These are phyloP conservation scores for Siderastrea siderea DNA, from an alignment of 92 coral and sea anemone species.

Conservation along the genomic window DNA sequence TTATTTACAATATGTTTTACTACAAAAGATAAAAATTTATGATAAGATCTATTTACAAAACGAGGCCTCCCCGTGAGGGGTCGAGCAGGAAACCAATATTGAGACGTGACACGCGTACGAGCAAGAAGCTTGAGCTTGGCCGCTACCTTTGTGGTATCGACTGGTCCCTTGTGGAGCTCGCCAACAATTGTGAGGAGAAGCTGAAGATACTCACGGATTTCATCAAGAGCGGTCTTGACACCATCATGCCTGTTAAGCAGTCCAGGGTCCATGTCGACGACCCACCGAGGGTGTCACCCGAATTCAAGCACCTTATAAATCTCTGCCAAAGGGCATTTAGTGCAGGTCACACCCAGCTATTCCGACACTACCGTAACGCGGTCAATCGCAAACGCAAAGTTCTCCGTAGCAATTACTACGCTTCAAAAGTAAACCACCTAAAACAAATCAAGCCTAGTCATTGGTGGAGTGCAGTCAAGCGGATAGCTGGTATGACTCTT, in stretches of 20 bases:
- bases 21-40: too few species aligned
- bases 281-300: background rate
- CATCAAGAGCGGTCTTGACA: conserved; percentile 56
- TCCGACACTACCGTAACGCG: background rate
- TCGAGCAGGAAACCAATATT: background rate
- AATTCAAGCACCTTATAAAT: background rate
- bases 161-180: conserved; percentile 54
- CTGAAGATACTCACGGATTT: conserved; percentile 29
- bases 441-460: background rate
- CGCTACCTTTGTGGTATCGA: conserved; percentile 41
- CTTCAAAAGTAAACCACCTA: background rate
- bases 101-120: conserved; percentile 27
- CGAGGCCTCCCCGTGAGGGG: conserved; percentile 8
- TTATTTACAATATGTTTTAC: too few species aligned
- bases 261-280: conserved; percentile 45
- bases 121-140: conserved; percentile 47
- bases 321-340: background rate
- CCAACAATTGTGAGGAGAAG: conserved; percentile 32
- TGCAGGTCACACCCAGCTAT: background rate
- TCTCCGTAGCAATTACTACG: background rate
- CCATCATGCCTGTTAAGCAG: conserved; percentile 41
- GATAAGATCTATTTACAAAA: too few species aligned
- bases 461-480: background rate
- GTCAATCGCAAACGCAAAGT: background rate
- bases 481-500: background rate